Percentiles rank a stretch among this genome's conserved stretches.
These are phyloP conservation scores for Tauraco erythrolophus DNA, from an alignment of 2,113 vertebrate genomes.

Conservation along the genomic window DNA sequence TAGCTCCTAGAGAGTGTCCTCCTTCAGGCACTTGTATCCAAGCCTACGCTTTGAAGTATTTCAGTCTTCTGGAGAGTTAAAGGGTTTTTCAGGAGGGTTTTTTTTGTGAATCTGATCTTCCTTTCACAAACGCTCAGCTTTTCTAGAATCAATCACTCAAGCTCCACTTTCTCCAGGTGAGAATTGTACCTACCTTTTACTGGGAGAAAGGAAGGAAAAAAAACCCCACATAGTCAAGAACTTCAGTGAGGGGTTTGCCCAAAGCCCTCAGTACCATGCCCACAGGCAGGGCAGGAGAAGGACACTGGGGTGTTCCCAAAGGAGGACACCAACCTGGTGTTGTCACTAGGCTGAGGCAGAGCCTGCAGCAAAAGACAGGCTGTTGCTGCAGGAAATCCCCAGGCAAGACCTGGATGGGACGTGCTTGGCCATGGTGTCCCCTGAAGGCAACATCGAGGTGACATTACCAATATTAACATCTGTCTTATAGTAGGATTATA, in stretches of 20 bases:
- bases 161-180: neutral
- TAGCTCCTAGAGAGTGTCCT: neutral
- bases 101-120: neutral
- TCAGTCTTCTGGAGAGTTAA: neutral
- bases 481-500: too few relatives aligned
- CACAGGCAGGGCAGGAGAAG: neutral
- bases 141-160: neutral
- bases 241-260: neutral
- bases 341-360: neutral
- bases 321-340: neutral
- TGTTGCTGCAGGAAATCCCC: neutral
- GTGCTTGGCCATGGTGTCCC: rapidly evolving
- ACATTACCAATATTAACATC: neutral
- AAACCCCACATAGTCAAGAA: too few relatives aligned
- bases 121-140: neutral
- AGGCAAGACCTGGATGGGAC: neutral
- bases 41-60: neutral
- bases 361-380: neutral
- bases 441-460: neutral
- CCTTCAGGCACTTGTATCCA: rapidly evolving
- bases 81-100: neutral
- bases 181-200: neutral
- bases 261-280: neutral
- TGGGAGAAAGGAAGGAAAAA: neutral
- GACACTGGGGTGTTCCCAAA: rapidly evolving